These are phyloP conservation scores for Romanogobio albipinnatus DNA, from an alignment of 2,113 vertebrate genomes.

Conservation along the genomic window DNA sequence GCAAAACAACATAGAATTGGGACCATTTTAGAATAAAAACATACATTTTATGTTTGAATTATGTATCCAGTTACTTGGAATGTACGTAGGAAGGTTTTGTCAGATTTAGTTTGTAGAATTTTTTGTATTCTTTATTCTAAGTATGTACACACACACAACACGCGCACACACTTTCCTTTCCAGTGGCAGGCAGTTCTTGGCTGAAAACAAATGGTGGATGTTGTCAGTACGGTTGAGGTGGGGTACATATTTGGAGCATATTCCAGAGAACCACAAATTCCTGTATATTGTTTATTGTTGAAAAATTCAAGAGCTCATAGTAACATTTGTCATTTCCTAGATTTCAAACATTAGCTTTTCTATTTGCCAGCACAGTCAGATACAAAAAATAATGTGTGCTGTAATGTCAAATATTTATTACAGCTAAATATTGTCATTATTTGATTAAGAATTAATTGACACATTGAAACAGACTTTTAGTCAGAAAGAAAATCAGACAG, in stretches of 20 bases:
- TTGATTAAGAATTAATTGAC: not conserved
- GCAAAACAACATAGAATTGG: not conserved
- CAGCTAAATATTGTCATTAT: not conserved
- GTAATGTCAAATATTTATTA: not conserved
- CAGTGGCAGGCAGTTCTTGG: constrained; percentile 62
- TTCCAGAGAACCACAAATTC: constrained; percentile 1
- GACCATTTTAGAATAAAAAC: not conserved
- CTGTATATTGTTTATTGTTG: constrained; percentile 37
- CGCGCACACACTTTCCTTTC: constrained; percentile 66
- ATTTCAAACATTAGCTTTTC: not conserved
- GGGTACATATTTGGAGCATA: constrained; percentile 16
- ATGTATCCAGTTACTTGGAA: not conserved
- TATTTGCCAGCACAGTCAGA: not conserved
- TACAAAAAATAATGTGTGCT: not conserved
- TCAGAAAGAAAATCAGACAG: not conserved
- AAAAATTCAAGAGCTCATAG: constrained; percentile 13
- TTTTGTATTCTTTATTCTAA: not conserved
- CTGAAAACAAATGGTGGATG: constrained; percentile 80
- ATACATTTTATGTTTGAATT: not conserved
- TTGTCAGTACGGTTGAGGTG: constrained; percentile 55
- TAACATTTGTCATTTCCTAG: constrained; percentile 24
- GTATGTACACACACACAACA: not conserved
- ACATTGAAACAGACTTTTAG: too few relatives aligned
- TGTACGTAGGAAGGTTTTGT: not conserved
- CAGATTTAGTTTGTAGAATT: not conserved